Evolutionary conservation across 2,113 vertebrate species (phyloP), one percentile per base, ranked within the genome.

Genomic region (Pangasianodon gigas): DNA sequence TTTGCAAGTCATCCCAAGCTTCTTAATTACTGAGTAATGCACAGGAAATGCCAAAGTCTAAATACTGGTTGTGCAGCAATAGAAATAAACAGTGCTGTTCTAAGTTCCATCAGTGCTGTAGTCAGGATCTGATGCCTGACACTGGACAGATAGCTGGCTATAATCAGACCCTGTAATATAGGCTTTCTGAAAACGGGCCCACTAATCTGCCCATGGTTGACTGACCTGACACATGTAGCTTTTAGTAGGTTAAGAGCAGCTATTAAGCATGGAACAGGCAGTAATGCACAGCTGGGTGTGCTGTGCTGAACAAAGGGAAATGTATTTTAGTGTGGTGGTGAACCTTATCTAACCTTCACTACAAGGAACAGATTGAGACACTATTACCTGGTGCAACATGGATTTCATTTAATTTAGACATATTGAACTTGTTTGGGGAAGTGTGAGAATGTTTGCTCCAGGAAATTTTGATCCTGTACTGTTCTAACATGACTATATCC

Each of bases 1-100:
- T 94, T 94, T 93, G 88, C 92, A 94, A 93, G 87, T 91, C 90
- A 90, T 94, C 81, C 87, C 87, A 91, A 89, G 86, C 90, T 89
- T 91, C 82, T 88, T 94, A 94, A 95, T 95, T 93, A 93, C 91
- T 74, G 91, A 88, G 92, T 86, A 87, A 91, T 90, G 91, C 93
- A 87, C 93, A 92, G 91, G 92, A 94, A 95, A 94, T 93, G 93
- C 90, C 93, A 91, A 48, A 87, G 90, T 94, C 86, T 87, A 93
- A 93, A 93, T 93, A 89, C 92, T 94, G 92, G 52, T 90, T 52
- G 65, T 92, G 90, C 93, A 90, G 93, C 94, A 91, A 94, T 94
- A 91, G 94, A 94, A 95, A 93, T 93, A 90, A 94, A 92, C 92
- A 88, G 83, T 79, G 81, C 85, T 83, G 67, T 26, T 48, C 58